Base-by-base conservation (phyloP, 2,113 vertebrate genomes). In the Platycercus adscitus region DNA sequence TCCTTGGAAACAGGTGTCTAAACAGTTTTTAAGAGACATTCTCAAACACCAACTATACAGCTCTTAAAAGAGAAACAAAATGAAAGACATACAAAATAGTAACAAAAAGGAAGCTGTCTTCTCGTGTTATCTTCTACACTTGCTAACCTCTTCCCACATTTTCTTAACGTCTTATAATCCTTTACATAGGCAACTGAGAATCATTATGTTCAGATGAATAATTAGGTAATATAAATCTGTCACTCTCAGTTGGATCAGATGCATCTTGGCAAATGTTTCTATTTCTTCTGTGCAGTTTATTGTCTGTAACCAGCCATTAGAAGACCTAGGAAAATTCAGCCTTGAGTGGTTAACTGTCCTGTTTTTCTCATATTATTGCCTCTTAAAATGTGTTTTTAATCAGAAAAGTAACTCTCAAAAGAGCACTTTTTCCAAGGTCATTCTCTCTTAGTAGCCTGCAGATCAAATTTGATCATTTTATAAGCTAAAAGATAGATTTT, bases 221-320 rank as follows among this genome's bases (percentile, higher is more conserved):
- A 63, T 73, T 70, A 53, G 23, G 37, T 46, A 80, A 78, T 37
- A 86, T 13, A 83, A 52, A 93, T 78, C 28, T 60, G 53, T 63
- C 1, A 43, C 83, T 86, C 88, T 86, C 79, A 35, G 26, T 47
- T 77, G 50, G 39, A 66, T 29, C 80, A 70, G 35, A 68, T 44
- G 43, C 23, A 77, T 52, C 33, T 95, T 89, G 47, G 71, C 11
- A 68, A 83, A 89, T 60, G 29, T 56, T 89, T 88, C 29, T 87
- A 17, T 89, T 95, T 89, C n/a, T 91, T 88, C 60, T 86, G 28
- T 70, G 61, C 35, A 72, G 66, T 80, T 91, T 87, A 89, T 37
- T 94, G 28, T 47, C 43, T 81, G 16, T 52, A 88, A 89, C 20
- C 29, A 91, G 56, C 13, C 31, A 61, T 46, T 66, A 70, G 82